Base-by-base conservation (phyloP, 2,113 vertebrate genomes). In the Quiscalus mexicanus region DNA sequence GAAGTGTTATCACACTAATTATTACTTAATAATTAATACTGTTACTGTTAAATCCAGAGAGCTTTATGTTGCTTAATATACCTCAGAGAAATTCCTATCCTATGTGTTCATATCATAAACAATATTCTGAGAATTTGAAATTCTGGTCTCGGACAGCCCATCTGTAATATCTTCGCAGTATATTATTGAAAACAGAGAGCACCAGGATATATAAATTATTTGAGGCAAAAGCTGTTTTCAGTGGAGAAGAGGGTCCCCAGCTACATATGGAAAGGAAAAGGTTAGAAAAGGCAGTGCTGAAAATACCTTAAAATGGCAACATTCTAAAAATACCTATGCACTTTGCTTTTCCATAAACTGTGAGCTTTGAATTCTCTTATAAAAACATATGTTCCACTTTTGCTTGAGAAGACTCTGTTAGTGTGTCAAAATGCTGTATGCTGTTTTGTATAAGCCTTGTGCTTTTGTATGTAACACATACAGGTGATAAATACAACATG, bases 11-110 rank as follows among this genome's bases (percentile, higher is more conserved):
- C 76, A n/a, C 44, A 86, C 30, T 89, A 95, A 92, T 97, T 96
- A 96, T 71, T n/a, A 68, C 59, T 93, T 78, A 91, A 81, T 93
- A 93, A 93, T 95, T 95, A 96, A 94, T 93, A 60, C 13, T 62
- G 6, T 77, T 90, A 49, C 47, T 15, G 70, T 63, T 25, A 75
- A 59, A 84, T 77, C 33, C 31, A 77, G 20, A 73, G 8, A 67
- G 11, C 1, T 93, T 67, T 70, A 13, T 35, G 10, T 63, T 81
- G 19, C 68, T 93, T 52, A 31, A 27, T 53, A 84, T 21, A 55
- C 14, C 81, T 86, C 45, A 96, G 44, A 75, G 73, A 95, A 93
- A 95, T 56, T 37, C 9, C 35, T 65, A 23, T 24, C 4, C 16
- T 19, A 22, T 35, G 52, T 7, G 28, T 11, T 21, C 53, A 39